Evolutionary conservation across 1,140 invertebrate species (phyloP).

Genomic region (Solen grandis): DNA sequence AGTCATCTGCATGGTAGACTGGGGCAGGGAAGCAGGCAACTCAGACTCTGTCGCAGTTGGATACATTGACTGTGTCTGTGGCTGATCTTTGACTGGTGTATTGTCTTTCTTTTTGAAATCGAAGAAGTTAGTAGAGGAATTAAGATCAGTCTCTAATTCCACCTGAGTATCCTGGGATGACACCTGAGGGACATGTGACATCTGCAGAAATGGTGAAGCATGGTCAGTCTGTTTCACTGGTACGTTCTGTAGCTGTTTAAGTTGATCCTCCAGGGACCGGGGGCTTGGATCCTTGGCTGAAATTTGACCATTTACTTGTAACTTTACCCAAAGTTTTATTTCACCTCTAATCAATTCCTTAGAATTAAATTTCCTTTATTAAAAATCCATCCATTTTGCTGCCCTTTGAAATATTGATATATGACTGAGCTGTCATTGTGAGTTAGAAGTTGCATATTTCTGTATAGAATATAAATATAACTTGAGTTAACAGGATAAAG

Average conservation of each 20-base stretch:
- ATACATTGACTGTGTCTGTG: no score
- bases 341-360: no score
- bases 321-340: no score
- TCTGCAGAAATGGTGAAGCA: background rate
- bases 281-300: background rate
- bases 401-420: no score
- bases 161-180: background rate
- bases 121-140: constrained; percentile 49
- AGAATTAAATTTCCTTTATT: no score
- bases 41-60: background rate
- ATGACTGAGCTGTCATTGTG: no score
- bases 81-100: no score
- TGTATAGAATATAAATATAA: no score
- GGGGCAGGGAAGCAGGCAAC: background rate
- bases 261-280: background rate
- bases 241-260: background rate
- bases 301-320: no score
- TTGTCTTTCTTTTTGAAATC: constrained; percentile 51
- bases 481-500: no score
- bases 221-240: background rate
- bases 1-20: background rate
- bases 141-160: constrained; percentile 26
- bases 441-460: no score
- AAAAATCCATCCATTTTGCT: no score
- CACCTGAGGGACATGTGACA: background rate